Conservation (phyloP, 2,888 invertebrate species). For the Agonum fuliginosum region DNA sequence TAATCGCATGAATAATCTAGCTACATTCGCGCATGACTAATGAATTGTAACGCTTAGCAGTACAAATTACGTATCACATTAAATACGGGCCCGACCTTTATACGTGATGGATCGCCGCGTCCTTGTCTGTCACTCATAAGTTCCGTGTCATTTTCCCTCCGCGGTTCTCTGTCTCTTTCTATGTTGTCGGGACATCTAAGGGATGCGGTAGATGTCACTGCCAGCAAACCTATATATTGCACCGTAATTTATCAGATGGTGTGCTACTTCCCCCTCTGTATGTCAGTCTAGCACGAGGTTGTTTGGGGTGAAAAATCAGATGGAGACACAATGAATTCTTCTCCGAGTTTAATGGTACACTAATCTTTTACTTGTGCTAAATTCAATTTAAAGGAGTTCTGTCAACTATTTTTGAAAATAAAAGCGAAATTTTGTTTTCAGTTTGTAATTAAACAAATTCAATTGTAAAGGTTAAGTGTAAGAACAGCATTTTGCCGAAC, state of each 20-base stretch:
- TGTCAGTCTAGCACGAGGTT: neutral
- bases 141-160: conserved; percentile 27
- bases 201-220: conserved; percentile 32
- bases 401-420: neutral
- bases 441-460: no score
- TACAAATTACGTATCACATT: conserved; percentile 53
- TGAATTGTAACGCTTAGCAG: conserved; percentile 49
- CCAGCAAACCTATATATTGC: conserved; percentile 41
- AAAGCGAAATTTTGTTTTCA: neutral
- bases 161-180: conserved; percentile 8
- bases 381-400: neutral
- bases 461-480: no score
- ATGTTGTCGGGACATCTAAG: neutral
- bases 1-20: conserved; percentile 32
- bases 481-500: no score
- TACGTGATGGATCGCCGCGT: conserved; percentile 23
- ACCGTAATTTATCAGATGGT: conserved; percentile 37
- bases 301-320: conserved; percentile 8
- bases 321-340: neutral
- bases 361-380: neutral
- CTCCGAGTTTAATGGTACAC: neutral
- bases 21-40: conserved; percentile 50
- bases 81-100: conserved; percentile 45
- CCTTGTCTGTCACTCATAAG: conserved; percentile 48
- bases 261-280: neutral